Percentiles rank a stretch among this genome's conserved stretches.
phyloP scores from a whole-genome alignment of 2,888 invertebrate species.

The Scaeva pyrastri region DNA sequence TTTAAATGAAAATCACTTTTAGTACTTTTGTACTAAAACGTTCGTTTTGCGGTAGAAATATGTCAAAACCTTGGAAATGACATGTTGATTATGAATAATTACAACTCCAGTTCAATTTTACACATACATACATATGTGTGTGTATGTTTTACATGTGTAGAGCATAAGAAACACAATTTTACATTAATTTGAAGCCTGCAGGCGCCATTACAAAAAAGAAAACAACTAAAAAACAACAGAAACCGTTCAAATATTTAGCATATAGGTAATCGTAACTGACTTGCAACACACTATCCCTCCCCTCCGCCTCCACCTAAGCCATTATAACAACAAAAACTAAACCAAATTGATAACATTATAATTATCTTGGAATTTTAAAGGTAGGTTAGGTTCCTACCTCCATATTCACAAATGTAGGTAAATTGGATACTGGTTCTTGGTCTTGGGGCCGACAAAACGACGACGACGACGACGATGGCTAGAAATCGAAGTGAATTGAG shows the following conservation, averaged over 20 bases:
- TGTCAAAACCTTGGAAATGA: not conserved
- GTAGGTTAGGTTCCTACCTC: constrained; percentile 8
- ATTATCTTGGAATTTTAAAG: constrained; percentile 56
- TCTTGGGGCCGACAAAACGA: no score
- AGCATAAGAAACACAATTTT: not conserved
- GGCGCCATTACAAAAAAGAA: constrained; percentile 37
- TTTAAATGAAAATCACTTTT: constrained; percentile 1
- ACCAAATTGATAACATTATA: constrained; percentile 52
- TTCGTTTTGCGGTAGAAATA: not conserved
- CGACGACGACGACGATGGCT: no score
- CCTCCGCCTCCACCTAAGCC: not conserved
- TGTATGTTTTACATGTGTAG: not conserved
- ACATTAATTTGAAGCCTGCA: constrained; percentile 39
- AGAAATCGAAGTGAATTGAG: constrained; percentile 33
- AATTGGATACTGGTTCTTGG: constrained; percentile 39
- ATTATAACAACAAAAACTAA: not conserved
- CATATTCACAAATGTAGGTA: not conserved
- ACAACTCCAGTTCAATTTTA: constrained; percentile 12
- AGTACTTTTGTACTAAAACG: constrained; percentile 36
- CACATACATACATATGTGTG: not conserved
- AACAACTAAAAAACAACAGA: not conserved
- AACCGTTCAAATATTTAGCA: constrained; percentile 27
- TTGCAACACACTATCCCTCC: not conserved
- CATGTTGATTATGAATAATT: constrained; percentile 39
- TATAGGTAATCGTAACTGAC: constrained; percentile 5